phyloP scores from a whole-genome alignment of 92 coral and sea anemone species.

The Zoanthus sociatus region DNA sequence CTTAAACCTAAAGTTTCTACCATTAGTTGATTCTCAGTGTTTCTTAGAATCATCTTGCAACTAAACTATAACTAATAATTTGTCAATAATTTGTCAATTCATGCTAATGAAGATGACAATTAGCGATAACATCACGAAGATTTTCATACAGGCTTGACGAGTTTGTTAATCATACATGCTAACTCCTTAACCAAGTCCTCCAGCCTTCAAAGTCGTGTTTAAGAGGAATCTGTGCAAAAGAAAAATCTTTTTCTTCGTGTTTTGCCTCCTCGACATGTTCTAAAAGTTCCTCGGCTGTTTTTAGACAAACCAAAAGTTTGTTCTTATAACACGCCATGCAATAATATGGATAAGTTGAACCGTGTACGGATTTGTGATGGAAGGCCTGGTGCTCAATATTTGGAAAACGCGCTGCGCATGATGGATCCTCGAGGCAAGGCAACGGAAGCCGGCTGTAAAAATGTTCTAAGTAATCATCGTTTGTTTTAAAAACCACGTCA shows the following conservation, averaged over 20 bases:
- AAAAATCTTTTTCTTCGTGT: constrained; percentile 77
- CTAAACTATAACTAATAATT: too few species aligned
- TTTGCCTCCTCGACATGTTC: constrained; percentile 83
- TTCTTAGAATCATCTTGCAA: too few species aligned
- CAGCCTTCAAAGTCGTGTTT: constrained; percentile 38
- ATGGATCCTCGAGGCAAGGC: constrained; percentile 89
- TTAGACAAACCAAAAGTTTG: constrained; percentile 76
- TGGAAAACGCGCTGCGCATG: constrained; percentile 81
- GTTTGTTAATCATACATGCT: too few species aligned
- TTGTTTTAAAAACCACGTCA: constrained; percentile 72
- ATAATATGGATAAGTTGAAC: constrained; percentile 85
- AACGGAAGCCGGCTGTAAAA: constrained; percentile 82
- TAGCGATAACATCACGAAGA: too few species aligned
- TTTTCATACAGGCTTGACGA: too few species aligned
- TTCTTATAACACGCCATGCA: constrained; percentile 93
- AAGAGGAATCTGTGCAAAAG: constrained; percentile 86
- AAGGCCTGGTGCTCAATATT: constrained; percentile 88
- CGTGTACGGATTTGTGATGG: constrained; percentile 85
- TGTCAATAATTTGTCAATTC: too few species aligned
- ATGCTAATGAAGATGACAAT: too few species aligned
- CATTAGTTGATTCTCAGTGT: too few species aligned
- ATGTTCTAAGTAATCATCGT: constrained; percentile 77
- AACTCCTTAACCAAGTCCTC: not conserved
- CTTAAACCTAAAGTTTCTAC: too few species aligned
- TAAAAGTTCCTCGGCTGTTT: constrained; percentile 82